Percentiles rank a stretch among this genome's conserved stretches.
Conservation (phyloP, 2,113 vertebrate genomes). For the Peromyscus maniculatus region DNA sequence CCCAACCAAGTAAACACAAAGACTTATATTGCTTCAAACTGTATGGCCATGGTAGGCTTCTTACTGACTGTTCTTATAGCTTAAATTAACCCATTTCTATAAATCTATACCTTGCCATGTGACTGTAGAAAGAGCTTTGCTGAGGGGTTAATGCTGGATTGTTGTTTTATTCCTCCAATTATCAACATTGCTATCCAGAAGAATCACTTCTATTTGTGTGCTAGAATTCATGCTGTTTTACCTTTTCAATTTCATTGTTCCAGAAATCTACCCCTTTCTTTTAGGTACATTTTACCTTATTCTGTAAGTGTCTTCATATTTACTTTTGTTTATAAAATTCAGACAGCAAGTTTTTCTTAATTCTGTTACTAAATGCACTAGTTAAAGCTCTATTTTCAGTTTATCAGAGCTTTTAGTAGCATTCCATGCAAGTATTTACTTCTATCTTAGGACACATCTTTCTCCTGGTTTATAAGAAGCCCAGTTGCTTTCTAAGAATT, state of each 20-base stretch:
- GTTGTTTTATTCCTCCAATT: not conserved
- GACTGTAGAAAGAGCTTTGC: not conserved
- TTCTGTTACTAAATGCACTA: not conserved
- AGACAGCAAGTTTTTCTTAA: slow-evolving; percentile 1
- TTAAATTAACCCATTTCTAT: no score
- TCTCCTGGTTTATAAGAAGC: not conserved
- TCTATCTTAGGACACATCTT: not conserved
- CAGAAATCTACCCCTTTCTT: not conserved
- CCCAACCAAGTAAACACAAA: no score
- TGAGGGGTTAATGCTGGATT: not conserved
- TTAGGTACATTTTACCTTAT: not conserved
- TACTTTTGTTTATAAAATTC: not conserved
- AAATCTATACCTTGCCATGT: not conserved
- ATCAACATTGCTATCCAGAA: not conserved
- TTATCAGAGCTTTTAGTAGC: not conserved
- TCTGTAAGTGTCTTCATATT: not conserved
- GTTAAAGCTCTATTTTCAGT: not conserved
- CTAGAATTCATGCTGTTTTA: not conserved
- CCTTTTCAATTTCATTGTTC: not conserved
- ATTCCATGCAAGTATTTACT: not conserved
- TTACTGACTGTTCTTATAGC: no score
- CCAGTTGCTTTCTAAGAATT: not conserved
- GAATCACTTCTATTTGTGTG: not conserved
- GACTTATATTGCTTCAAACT: no score
- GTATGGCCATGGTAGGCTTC: no score